Conservation (phyloP, 2,888 invertebrate genomes). For the Megaustenia siamemsis region DNA sequence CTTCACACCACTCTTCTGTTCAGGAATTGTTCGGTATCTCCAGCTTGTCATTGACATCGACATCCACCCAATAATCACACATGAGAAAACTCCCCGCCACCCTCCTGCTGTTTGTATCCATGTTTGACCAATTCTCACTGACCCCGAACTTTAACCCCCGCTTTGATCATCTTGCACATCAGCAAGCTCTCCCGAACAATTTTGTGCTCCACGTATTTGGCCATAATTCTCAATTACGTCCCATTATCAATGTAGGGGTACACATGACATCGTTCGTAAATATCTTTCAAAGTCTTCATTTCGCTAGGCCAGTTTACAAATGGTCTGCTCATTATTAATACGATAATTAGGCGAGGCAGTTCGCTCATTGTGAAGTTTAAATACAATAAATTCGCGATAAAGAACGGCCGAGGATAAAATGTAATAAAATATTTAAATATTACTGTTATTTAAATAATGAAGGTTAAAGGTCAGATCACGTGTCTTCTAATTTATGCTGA, state of each 20-base stretch:
- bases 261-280: background rate
- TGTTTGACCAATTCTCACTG: background rate
- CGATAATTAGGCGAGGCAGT: background rate
- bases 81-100: no score
- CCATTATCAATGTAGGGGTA: background rate
- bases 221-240: background rate
- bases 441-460: no score
- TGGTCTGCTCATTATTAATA: background rate
- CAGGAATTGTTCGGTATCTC: no score
- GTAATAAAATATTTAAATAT: no score
- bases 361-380: background rate
- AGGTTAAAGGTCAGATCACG: no score
- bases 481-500: no score
- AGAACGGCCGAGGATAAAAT: no score
- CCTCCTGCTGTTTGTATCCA: background rate
- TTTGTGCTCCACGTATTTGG: background rate
- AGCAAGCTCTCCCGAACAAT: background rate
- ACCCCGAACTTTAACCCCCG: background rate
- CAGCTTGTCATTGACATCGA: no score
- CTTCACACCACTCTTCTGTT: no score
- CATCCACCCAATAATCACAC: no score
- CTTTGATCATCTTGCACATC: background rate
- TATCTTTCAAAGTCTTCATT: background rate
- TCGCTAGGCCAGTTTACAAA: background rate
- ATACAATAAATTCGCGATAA: no score